phyloP scores from a whole-genome alignment of 30 jellyfish, hydroid and myxozoan species.

The Hydractinia echinata region DNA sequence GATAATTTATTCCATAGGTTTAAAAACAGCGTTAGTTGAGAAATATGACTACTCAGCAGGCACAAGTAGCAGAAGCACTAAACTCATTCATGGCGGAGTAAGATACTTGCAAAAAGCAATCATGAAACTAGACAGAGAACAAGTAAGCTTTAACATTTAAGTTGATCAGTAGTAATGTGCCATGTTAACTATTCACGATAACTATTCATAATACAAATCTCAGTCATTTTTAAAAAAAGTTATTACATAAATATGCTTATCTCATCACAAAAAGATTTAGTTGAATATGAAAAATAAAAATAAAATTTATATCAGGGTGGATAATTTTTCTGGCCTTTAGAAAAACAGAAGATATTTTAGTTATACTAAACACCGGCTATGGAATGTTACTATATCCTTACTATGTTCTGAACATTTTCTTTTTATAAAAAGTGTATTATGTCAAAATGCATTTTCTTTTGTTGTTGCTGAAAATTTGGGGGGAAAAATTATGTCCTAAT shows the following conservation, averaged over 20 bases:
- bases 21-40: slow-evolving; percentile 90
- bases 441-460: too few relatives aligned
- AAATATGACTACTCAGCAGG: slow-evolving; percentile 89
- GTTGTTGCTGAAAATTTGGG: too few relatives aligned
- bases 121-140: slow-evolving; percentile 68
- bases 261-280: background rate
- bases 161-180: background rate
- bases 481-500: too few relatives aligned
- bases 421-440: too few relatives aligned
- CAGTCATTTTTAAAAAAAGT: background rate
- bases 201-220: background rate
- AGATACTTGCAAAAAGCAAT: slow-evolving; percentile 92
- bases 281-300: background rate
- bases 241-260: background rate
- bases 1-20: slow-evolving; percentile 37
- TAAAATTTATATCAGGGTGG: too few relatives aligned
- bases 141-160: slow-evolving; percentile 62
- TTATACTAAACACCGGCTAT: too few relatives aligned
- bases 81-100: slow-evolving; percentile 98
- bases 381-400: too few relatives aligned
- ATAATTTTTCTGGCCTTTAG: too few relatives aligned
- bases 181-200: too few relatives aligned
- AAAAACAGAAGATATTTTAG: too few relatives aligned
- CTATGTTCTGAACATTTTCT: too few relatives aligned
- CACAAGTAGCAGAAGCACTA: slow-evolving; percentile 96